Evolutionary conservation across 2,888 invertebrate species (phyloP), one percentile per base, ranked within the genome.

Genomic region (Drosophila silvestris): DNA sequence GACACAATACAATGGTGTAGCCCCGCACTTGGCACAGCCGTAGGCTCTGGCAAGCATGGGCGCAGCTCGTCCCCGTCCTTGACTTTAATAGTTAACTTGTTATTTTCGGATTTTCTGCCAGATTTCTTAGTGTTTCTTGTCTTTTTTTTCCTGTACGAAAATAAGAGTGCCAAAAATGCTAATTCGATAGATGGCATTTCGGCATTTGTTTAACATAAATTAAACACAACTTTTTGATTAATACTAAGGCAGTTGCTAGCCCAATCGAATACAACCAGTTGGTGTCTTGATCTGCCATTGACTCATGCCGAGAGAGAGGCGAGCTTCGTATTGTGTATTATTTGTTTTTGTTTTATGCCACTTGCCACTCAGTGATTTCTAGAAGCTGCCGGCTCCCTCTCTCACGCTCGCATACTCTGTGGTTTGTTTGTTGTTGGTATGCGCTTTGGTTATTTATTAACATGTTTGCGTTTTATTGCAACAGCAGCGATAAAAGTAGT

Each of bases 401-500:
- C 50, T 32, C 35, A 47, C 10, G 30, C 41, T 37, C n/a, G 37
- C 16, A 5, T 22, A 6, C 32, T 39, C 5, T 10, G 16, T 16
- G 22, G 22, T 7, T 47, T 22, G 7, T 47, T 16, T 32, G 37
- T n/a, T 76, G 61, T 59, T 70, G 85, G 70, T 77, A 66, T 75
- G 67, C 67, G 79, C 79, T 79, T 74, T 74, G 70, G 83, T 78
- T 83, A 78, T 82, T 90, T 90, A 90, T 89, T 83, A 83, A 77
- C 89, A 81, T 85, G 85, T 83, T 85, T 81, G 73, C 47, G 79
- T 85, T 86, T 90, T 82, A 83, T 85, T 82, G 85, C 83, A 83
- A 68, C 78, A 58, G 69, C 77, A 67, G 57, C 62, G 69, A 70
- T 71, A 74, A 85, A 87, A 82, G 77, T 65, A 70, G 85, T 76